Evolutionary conservation across 2,113 vertebrate species (phyloP).

Genomic region (Stictonetta naevosa): DNA sequence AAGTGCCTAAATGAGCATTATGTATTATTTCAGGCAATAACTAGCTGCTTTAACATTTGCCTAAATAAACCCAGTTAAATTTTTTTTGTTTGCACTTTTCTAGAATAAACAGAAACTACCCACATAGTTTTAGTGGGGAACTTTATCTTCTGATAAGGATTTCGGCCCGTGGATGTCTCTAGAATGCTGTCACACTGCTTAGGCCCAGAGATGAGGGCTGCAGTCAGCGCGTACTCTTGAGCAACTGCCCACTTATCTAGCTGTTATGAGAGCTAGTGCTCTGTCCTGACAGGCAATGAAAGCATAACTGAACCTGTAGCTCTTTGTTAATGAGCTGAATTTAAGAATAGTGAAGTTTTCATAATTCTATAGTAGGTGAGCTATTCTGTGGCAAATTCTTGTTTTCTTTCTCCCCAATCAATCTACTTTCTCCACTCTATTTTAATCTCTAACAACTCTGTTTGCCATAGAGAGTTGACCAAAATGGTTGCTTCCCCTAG

Average conservation of each 20-base stretch:
- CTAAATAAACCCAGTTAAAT: neutral
- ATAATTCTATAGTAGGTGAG: neutral
- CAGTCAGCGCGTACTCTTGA: rapidly evolving
- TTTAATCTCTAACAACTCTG: neutral
- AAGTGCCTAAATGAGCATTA: neutral
- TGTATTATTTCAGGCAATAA: neutral
- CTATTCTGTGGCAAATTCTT: neutral
- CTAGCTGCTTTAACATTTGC: constrained; percentile 2
- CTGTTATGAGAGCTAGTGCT: neutral
- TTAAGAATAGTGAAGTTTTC: neutral
- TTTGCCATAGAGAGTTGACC: neutral
- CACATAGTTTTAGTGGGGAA: neutral
- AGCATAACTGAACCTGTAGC: neutral
- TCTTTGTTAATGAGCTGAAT: neutral
- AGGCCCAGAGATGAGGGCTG: neutral
- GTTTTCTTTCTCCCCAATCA: neutral
- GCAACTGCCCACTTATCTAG: neutral
- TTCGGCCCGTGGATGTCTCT: neutral
- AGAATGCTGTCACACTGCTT: neutral
- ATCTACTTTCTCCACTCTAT: neutral
- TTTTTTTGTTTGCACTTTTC: neutral
- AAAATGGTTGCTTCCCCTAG: rapidly evolving
- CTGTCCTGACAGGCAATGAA: neutral
- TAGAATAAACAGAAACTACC: neutral
- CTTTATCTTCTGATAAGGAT: neutral